Evolutionary conservation across 2,797 vertebrate species (phyloP).

Genomic region (Poliocrania exsul): DNA sequence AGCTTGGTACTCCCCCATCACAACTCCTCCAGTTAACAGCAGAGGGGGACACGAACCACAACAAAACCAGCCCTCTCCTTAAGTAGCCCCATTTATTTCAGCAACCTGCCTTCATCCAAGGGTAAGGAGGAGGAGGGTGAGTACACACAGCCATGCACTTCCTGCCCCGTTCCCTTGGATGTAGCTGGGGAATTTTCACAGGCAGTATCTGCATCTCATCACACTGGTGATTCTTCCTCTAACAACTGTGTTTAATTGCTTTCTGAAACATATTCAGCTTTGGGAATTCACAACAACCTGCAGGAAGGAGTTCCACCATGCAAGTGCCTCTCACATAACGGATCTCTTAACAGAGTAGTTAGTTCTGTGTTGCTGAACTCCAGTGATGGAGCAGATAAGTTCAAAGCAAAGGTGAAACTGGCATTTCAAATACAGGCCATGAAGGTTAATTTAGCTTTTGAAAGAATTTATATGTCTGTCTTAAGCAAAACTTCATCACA

Average conservation of each 20-base stretch:
- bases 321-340: accelerated
- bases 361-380: not conserved
- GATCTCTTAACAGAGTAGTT: not conserved
- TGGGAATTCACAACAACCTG: not conserved
- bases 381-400: not conserved
- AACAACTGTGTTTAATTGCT: not conserved
- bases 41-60: not conserved
- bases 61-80: not conserved
- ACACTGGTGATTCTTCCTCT: not conserved
- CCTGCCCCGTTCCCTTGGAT: not conserved
- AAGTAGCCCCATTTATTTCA: not conserved
- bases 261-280: not conserved
- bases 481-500: not conserved
- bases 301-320: not conserved
- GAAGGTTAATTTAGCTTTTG: not conserved
- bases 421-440: not conserved
- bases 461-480: not conserved
- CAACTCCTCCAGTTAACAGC: not conserved
- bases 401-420: not conserved
- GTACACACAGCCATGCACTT: not conserved
- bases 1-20: not conserved
- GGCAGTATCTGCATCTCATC: not conserved
- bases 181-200: not conserved
- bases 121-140: not conserved
- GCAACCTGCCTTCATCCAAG: not conserved